Base-by-base conservation (phyloP, 2,888 invertebrate species). In the Colostygia pectinataria region DNA sequence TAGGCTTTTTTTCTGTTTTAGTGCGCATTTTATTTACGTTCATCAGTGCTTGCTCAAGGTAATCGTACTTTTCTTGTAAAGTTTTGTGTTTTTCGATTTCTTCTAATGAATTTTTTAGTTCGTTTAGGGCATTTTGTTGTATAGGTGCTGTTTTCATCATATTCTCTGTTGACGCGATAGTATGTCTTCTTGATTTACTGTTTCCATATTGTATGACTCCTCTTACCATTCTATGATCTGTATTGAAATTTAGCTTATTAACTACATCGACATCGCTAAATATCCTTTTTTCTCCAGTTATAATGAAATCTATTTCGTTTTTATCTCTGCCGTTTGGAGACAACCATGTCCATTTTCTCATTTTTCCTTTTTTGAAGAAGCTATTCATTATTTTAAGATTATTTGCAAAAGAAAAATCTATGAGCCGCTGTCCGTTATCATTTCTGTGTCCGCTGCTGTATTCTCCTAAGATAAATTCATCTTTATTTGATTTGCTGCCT, bases 271-370 rank as follows among this genome's bases (percentile, higher is more conserved):
- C 15, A 15, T 15, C 15, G 2, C 4, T 15, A 4, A 15, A 15
- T 15, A 15, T 15, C 4, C 15, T 15, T 15, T 41, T 41, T 2
- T 14, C 8, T 14, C 6, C 28, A 8, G 40, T 32, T 1, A 32
- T 5, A 9, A 41, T 41, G n/a, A 9, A 40, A 13, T 40, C 29
- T 4, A 40, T 40, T 40, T 40, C 39, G 5, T 40, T 40, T 23
- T n/a, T 41, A 25, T n/a, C 6, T 1, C 10, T 4, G 6, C 32
- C 32, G 23, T 24, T 23, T 13, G 40, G 31, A 29, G 31, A 13
- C n/a, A n/a, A n/a, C n/a, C n/a, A n/a, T n/a, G 40, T 41, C 40
- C 40, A 41, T 7, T 32, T 41, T 5, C 10, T 41, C 0, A 7
- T 14, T 4, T 6, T 7, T 23, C 7, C 0, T 12, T 29, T 40